Percentiles rank a stretch among this genome's conserved stretches.
phyloP scores from a whole-genome alignment of 2,888 invertebrate genomes.

The Oligia fasciuncula region DNA sequence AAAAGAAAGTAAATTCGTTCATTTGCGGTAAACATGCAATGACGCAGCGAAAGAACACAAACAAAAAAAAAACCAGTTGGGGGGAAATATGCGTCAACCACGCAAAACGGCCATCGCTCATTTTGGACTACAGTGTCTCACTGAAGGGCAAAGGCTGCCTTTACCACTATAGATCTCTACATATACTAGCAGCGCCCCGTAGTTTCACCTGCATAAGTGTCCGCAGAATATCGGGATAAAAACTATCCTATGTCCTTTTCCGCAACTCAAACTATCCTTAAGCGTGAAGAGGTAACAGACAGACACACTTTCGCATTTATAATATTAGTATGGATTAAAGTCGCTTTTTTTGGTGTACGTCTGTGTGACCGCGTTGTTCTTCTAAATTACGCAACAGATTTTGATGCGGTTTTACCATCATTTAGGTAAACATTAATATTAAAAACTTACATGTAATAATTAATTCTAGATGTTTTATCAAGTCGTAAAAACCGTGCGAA shows the following conservation, averaged over 20 bases:
- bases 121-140: neutral
- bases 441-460: neutral
- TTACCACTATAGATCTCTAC: neutral
- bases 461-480: neutral
- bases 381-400: neutral
- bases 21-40: neutral
- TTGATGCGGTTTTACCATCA: neutral
- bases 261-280: too few species aligned
- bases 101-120: neutral
- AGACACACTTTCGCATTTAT: too few species aligned
- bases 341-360: neutral
- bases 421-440: neutral
- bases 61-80: neutral
- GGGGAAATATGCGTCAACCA: neutral
- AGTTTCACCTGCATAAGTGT: too few species aligned
- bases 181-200: neutral
- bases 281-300: too few species aligned
- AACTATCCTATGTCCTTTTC: too few species aligned
- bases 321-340: neutral
- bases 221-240: too few species aligned
- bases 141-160: neutral
- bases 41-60: neutral
- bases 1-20: neutral
- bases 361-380: neutral
- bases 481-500: neutral